A percentile compares a stretch with the other conserved stretches of the same genome.
phyloP scores from a whole-genome alignment of 2,888 invertebrate genomes.

The Drosophila mayaguana region DNA sequence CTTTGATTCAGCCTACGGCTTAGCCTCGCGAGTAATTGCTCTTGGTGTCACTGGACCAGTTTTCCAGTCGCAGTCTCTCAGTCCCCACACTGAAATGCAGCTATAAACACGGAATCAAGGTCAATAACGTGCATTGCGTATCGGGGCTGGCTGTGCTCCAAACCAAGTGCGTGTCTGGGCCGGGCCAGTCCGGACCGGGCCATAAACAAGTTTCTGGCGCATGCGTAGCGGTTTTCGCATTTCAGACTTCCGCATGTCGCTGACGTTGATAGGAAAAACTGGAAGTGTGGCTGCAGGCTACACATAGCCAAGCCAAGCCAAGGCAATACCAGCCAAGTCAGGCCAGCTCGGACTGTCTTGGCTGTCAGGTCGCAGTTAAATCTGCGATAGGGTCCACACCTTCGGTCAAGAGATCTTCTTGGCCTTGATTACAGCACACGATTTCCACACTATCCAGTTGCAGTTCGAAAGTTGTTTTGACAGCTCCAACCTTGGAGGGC shows the following conservation, averaged over 20 bases:
- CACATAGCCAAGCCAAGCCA: neutral
- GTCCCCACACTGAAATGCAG: conserved; percentile 19
- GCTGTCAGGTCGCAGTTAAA: conserved; percentile 25
- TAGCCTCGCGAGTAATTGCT: conserved; percentile 47
- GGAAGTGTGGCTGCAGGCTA: conserved; percentile 28
- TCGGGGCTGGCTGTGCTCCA: conserved; percentile 28
- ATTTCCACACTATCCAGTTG: conserved; percentile 37
- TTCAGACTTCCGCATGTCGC: conserved; percentile 68
- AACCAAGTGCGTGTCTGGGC: conserved; percentile 54
- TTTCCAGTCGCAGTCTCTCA: conserved; percentile 35
- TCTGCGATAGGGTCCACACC: conserved; percentile 18
- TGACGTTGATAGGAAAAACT: conserved; percentile 40
- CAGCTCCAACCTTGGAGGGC: conserved; percentile 57
- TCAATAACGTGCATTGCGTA: conserved; percentile 58
- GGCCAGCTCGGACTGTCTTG: neutral
- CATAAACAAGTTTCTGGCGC: conserved; percentile 61
- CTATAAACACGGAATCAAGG: conserved; percentile 67
- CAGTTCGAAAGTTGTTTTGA: conserved; percentile 73
- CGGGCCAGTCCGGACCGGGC: conserved; percentile 39
- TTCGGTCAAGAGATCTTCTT: conserved; percentile 33
- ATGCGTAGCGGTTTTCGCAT: conserved; percentile 75
- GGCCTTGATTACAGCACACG: conserved; percentile 62
- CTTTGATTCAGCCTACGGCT: conserved; percentile 39
- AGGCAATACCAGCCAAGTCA: neutral
- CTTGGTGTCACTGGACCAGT: conserved; percentile 76